Evolutionary conservation across 2,113 vertebrate species (phyloP), one percentile per base, ranked within the genome.

Genomic region (Sigmodon hispidus): DNA sequence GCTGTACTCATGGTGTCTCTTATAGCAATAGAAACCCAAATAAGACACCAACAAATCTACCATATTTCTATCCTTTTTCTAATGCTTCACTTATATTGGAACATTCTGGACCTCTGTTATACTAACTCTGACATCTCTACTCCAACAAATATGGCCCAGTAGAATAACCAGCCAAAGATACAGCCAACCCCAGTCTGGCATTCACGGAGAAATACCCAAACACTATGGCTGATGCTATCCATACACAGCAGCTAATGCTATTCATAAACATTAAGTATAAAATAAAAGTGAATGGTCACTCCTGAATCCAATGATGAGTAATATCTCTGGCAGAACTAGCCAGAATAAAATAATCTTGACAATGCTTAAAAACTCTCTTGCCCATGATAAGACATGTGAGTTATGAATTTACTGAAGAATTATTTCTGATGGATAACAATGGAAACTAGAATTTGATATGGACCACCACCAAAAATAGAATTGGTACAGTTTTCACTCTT

Each of bases 331-430:
- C 4, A 31, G n/a, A 89, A 86, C 75, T 22, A 86, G 50, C 43
- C 63, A 63, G n/a, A 79, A 70, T 95, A 86, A 80, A 89, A 83
- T 12, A 45, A 85, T 86, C 26, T 12, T 79, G 63, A 86, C 52
- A 22, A 63, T 86, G 22, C n/a, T 48, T 90, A 80, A 85, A 72
- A 86, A 55, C n/a, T 63, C 52, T 61, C 36, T 34, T 63, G 16
- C 50, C 43, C 21, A 43, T 70, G n/a, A 70, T 31, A 72, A 89
- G 77, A 72, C 12, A 52, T 16, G 8, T 34, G 50, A 55, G 43
- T 72, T 75, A 70, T 80, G 24, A 24, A 43, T 57, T 31, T 90
- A 80, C 57, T 40, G 3, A 48, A 93, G 31, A 50, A 67, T 24
- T 24, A 29, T 29, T 79, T 52, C 45, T 72, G 19, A 21, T 3